phyloP scores from a whole-genome alignment of 2,797 vertebrate genomes.

The Synanceia verrucosa region DNA sequence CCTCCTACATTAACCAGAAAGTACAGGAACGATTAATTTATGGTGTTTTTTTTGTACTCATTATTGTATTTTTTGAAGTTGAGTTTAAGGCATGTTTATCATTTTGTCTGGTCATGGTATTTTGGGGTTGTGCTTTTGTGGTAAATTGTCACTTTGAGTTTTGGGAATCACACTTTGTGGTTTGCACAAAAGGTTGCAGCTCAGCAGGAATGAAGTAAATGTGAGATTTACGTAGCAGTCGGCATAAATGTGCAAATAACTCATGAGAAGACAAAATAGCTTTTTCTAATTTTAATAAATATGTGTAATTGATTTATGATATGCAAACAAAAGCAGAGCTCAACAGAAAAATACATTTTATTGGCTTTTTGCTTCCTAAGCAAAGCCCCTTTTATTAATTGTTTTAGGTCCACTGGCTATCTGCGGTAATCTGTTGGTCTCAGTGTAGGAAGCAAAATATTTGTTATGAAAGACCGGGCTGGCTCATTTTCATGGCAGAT shows the following conservation, averaged over 20 bases:
- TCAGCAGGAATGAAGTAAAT: no score
- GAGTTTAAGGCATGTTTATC: not conserved
- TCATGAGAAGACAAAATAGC: constrained; percentile 53
- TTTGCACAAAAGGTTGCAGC: no score
- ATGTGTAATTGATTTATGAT: constrained; percentile 73
- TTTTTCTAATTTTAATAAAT: constrained; percentile 68
- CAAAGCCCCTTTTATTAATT: constrained; percentile 76
- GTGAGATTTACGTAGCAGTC: constrained; percentile 17
- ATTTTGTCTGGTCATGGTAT: not conserved
- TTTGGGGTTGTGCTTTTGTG: constrained; percentile 28
- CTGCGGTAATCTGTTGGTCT: constrained; percentile 75
- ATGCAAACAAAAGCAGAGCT: constrained; percentile 65
- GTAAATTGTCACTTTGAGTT: constrained; percentile 5
- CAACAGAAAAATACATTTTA: constrained; percentile 63
- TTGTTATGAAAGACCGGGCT: constrained; percentile 76
- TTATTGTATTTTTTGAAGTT: not conserved
- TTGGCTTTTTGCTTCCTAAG: constrained; percentile 72
- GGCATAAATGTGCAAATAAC: constrained; percentile 36
- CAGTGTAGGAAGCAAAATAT: constrained; percentile 75
- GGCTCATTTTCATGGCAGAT: constrained; percentile 79
- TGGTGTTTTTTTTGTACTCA: not conserved
- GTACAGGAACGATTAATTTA: not conserved
- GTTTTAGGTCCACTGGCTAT: constrained; percentile 79
- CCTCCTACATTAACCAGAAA: not conserved
- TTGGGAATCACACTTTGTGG: constrained; percentile 8